phyloP scores from a whole-genome alignment of 1,140 invertebrate genomes.

The Nephila pilipes region DNA sequence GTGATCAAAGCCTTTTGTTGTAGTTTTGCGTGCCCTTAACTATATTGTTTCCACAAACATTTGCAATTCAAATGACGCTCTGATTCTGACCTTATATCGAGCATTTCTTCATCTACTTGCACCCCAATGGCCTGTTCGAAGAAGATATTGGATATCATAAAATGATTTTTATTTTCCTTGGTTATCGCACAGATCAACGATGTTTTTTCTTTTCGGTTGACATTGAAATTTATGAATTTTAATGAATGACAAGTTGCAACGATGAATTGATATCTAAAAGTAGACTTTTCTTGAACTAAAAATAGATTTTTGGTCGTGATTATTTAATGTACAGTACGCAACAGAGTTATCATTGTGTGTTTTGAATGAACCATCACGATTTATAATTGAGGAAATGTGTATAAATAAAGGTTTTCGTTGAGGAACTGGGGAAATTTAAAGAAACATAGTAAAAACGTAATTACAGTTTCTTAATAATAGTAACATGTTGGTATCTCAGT shows the following conservation, averaged over 20 bases:
- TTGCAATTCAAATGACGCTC: slow-evolving; percentile 1
- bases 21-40: background rate
- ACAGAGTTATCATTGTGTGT: too few species aligned
- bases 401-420: too few species aligned
- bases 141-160: background rate
- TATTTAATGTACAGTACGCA: too few species aligned
- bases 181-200: background rate
- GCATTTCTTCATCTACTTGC: background rate
- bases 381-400: too few species aligned
- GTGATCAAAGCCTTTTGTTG: slow-evolving; percentile 1
- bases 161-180: background rate
- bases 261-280: background rate
- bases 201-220: background rate
- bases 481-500: too few species aligned
- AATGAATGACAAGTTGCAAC: background rate
- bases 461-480: too few species aligned
- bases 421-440: too few species aligned
- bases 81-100: background rate
- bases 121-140: too few species aligned
- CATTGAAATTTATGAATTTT: slow-evolving; percentile 25
- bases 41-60: background rate
- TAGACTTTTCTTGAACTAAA: background rate
- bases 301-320: background rate
- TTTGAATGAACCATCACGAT: too few species aligned
- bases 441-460: too few species aligned